phyloP scores from a whole-genome alignment of 2,113 vertebrate genomes.

The Axis porcinus region DNA sequence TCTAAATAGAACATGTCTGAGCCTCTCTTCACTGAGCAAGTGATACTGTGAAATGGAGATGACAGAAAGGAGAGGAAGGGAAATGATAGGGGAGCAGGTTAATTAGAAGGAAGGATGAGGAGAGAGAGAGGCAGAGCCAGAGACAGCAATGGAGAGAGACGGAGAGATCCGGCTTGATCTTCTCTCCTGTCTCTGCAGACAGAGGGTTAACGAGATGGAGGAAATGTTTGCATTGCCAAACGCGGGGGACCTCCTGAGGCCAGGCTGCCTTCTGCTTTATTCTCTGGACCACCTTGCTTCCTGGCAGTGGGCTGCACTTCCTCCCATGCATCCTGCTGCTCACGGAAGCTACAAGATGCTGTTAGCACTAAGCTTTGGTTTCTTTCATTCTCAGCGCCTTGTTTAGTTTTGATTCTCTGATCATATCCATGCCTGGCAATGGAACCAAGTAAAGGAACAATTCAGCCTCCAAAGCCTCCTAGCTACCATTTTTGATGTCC shows the following conservation, averaged over 20 bases:
- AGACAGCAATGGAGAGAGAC: background rate
- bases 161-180: conserved; percentile 44
- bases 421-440: background rate
- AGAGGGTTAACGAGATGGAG: background rate
- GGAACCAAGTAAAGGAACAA: background rate
- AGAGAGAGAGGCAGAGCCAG: conserved; percentile 28
- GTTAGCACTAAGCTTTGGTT: conserved; percentile 29
- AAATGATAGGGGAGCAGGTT: conserved; percentile 84
- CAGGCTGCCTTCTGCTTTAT: conserved; percentile 5
- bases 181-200: conserved; percentile 55
- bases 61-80: conserved; percentile 76
- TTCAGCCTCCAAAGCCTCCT: background rate
- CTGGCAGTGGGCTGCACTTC: background rate
- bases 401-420: background rate
- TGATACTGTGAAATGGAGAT: conserved; percentile 82
- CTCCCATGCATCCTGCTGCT: background rate
- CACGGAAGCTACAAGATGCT: conserved; percentile 18
- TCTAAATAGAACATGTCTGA: conserved; percentile 86
- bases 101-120: conserved; percentile 89
- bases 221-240: conserved; percentile 12
- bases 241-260: background rate
- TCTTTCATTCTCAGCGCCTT: background rate
- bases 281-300: background rate
- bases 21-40: conserved; percentile 83
- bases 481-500: background rate